These are phyloP conservation scores for Aselliscus stoliczkanus DNA, from an alignment of 2,797 vertebrate species.

Conservation along the genomic window DNA sequence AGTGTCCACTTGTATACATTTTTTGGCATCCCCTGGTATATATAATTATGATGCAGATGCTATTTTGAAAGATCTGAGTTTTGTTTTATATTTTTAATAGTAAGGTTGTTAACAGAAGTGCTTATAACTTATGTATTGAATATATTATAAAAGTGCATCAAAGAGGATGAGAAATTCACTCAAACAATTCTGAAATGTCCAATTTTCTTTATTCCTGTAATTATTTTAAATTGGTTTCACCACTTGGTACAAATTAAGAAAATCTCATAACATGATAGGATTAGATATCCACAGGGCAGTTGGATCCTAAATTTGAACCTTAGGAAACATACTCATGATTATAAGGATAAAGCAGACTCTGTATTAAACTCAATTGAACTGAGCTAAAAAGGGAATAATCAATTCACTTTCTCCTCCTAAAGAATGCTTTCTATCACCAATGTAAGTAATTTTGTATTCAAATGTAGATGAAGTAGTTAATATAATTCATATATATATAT, in stretches of 20 bases:
- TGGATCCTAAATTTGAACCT: neutral
- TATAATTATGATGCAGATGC: neutral
- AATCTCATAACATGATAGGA: neutral
- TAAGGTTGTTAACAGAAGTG: neutral
- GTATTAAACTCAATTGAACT: neutral
- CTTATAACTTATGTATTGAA: neutral
- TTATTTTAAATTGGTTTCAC: slow-evolving; percentile 12
- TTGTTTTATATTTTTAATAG: neutral
- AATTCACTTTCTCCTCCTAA: neutral
- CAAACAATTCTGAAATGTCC: slow-evolving; percentile 7
- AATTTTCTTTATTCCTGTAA: neutral
- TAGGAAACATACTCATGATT: neutral
- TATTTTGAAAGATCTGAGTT: neutral
- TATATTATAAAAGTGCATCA: neutral
- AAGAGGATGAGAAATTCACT: neutral
- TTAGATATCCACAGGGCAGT: neutral
- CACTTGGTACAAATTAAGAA: neutral
- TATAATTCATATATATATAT: slow-evolving; percentile 37
- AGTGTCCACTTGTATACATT: too few species aligned
- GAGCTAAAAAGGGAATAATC: neutral
- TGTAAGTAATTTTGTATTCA: slow-evolving; percentile 57
- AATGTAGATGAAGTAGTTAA: slow-evolving; percentile 56
- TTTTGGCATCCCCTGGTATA: too few species aligned
- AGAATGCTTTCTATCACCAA: slow-evolving; percentile 20
- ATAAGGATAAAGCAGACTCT: neutral